Conservation (phyloP, 53 echinoderm and acorn worm species). For the Zoroaster sp. region DNA sequence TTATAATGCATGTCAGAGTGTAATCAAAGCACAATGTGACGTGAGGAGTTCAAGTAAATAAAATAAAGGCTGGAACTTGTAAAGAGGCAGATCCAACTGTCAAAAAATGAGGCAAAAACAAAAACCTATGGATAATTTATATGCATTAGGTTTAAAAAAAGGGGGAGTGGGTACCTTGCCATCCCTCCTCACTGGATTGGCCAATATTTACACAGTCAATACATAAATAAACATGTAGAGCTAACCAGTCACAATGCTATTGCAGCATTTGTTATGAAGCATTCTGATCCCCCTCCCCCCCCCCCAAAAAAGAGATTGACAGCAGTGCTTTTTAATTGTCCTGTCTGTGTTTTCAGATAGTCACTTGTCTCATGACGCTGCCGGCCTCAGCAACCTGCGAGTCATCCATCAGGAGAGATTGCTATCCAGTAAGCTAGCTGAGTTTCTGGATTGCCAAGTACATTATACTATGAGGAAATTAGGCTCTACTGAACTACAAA, state of each 20-base stretch:
- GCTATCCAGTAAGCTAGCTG: conserved; percentile 81
- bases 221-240: neutral
- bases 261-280: neutral
- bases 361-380: neutral
- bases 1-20: neutral
- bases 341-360: neutral
- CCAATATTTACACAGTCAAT: too few species aligned
- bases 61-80: too few species aligned
- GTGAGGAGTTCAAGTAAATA: neutral
- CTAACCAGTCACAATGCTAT: neutral
- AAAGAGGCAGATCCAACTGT: too few species aligned
- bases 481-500: conserved; percentile 68
- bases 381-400: conserved; percentile 43
- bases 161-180: too few species aligned
- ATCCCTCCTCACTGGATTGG: too few species aligned
- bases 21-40: neutral
- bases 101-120: too few species aligned
- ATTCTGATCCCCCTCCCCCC: neutral
- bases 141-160: too few species aligned
- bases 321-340: neutral
- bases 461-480: conserved; percentile 86
- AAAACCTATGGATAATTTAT: too few species aligned
- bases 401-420: conserved; percentile 75
- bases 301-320: neutral
- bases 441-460: conserved; percentile 90